phyloP scores from a whole-genome alignment of 2,113 vertebrate genomes.

The Odontesthes bonariensis region DNA sequence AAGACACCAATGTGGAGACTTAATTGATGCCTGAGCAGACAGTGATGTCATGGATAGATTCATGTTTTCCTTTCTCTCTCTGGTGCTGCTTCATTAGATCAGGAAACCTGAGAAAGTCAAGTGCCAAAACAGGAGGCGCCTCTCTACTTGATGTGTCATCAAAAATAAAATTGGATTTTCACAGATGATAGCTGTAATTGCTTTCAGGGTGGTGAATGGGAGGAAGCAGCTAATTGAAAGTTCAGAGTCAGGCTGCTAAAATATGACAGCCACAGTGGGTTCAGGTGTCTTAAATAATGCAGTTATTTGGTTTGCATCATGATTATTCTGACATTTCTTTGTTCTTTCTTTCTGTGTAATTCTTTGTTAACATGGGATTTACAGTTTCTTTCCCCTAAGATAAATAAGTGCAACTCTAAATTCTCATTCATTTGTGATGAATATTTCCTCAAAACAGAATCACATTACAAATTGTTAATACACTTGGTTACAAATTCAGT shows the following conservation, averaged over 20 bases:
- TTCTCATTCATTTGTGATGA: too few relatives aligned
- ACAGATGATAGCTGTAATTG: conserved; percentile 71
- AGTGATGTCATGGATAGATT: conserved; percentile 39
- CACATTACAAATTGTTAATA: too few relatives aligned
- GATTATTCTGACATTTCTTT: background rate
- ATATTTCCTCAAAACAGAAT: too few relatives aligned
- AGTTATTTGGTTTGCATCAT: conserved; percentile 5
- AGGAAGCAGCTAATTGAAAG: conserved; percentile 36
- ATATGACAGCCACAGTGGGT: conserved; percentile 30
- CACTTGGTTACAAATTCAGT: too few relatives aligned
- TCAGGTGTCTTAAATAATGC: conserved; percentile 28
- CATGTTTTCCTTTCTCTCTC: conserved; percentile 14
- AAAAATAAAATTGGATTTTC: conserved; percentile 64
- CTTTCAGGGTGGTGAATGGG: conserved; percentile 47
- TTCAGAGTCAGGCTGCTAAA: conserved; percentile 39
- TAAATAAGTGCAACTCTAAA: too few relatives aligned
- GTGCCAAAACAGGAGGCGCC: conserved; percentile 59
- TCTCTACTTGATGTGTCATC: conserved; percentile 56
- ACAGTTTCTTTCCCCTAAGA: too few relatives aligned
- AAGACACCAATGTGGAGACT: background rate
- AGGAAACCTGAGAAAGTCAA: conserved; percentile 61
- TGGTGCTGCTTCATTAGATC: conserved; percentile 57
- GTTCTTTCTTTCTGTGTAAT: background rate
- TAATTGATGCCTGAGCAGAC: conserved; percentile 23
- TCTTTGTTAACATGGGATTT: too few relatives aligned